Evolutionary conservation across 2,797 vertebrate species (phyloP).

Genomic region (Vespertilio murinus): DNA sequence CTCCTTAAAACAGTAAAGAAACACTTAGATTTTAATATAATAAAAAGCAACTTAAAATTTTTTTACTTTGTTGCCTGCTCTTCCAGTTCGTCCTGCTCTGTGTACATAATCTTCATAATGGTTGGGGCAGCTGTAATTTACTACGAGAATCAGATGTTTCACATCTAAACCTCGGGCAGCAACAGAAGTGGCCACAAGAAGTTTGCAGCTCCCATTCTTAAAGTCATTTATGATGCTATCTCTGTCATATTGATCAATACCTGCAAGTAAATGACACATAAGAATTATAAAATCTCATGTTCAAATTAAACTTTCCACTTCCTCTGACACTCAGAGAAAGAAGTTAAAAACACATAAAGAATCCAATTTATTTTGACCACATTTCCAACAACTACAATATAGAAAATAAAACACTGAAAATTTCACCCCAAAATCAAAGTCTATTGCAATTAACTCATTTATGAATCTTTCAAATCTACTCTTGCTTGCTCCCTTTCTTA

Average conservation of each 20-base stretch:
- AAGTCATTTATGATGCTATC: conserved; percentile 99
- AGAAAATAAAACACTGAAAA: conserved; percentile 39
- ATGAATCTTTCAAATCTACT: neutral
- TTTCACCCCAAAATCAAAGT: neutral
- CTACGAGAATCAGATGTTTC: conserved; percentile 95
- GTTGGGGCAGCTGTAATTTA: conserved; percentile 98
- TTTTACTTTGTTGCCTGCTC: conserved; percentile 96
- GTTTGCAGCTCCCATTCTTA: conserved; percentile 95
- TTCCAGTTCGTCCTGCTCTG: conserved; percentile 95
- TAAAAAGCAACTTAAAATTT: neutral
- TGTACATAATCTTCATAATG: conserved; percentile 99
- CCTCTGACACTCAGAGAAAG: conserved; percentile 1
- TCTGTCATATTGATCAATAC: conserved; percentile 98
- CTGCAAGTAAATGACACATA: conserved; percentile 81
- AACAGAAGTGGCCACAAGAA: conserved; percentile 98
- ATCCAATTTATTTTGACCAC: neutral
- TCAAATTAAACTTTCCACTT: conserved; percentile 28
- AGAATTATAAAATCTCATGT: neutral
- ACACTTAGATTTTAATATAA: neutral
- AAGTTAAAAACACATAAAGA: conserved; percentile 19
- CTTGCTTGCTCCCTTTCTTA: neutral
- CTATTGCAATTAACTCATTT: neutral
- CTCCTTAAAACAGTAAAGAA: neutral
- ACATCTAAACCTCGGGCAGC: conserved; percentile 96
- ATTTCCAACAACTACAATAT: neutral